Conservation (phyloP, 2,797 vertebrate genomes). For the Momotus momota region DNA sequence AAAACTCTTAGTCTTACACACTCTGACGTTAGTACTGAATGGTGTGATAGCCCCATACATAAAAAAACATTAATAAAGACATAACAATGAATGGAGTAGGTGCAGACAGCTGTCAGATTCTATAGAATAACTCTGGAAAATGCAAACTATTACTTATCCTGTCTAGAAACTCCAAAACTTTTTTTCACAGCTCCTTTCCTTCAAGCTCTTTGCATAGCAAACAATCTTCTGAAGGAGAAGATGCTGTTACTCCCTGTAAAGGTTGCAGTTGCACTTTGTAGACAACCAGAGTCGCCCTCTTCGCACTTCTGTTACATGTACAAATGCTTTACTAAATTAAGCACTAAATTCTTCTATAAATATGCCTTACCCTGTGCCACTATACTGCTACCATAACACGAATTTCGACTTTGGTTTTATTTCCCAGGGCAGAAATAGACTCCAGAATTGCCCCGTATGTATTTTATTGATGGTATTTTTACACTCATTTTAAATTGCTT, state of each 20-base stretch:
- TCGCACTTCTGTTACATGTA: not conserved
- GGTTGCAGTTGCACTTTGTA: not conserved
- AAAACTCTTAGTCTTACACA: not conserved
- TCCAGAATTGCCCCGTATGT: not conserved
- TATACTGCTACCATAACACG: not conserved
- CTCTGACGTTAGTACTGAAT: not conserved
- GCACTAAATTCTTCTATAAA: not conserved
- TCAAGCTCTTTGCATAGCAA: not conserved
- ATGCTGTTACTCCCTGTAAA: not conserved
- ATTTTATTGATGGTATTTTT: constrained; percentile 38
- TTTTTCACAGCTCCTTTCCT: not conserved
- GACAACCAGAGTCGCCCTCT: not conserved
- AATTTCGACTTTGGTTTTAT: constrained; percentile 39
- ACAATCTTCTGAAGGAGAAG: not conserved
- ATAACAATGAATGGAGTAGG: not conserved
- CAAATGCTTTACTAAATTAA: not conserved
- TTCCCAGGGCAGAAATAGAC: constrained; percentile 32
- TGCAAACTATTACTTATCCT: not conserved
- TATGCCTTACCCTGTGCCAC: not conserved
- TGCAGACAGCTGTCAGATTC: constrained; percentile 9
- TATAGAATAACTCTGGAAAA: not conserved
- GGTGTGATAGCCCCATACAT: not conserved
- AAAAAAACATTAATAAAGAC: not conserved
- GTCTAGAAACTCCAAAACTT: not conserved
- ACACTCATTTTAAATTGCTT: constrained; percentile 15